Conservation (phyloP, 2,113 vertebrate species). For the Caracal caracal region DNA sequence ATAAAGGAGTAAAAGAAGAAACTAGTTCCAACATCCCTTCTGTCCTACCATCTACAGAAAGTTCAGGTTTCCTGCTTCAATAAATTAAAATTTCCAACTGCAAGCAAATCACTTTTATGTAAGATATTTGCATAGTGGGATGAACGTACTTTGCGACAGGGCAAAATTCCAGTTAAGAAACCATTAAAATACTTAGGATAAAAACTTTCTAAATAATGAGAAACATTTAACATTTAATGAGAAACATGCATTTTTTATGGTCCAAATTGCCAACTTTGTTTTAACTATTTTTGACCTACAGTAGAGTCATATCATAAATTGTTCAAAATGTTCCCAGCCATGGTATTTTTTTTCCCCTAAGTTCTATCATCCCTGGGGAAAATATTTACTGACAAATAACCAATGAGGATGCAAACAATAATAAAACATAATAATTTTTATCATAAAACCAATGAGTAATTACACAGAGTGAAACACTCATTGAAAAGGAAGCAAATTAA, state of each 20-base stretch:
- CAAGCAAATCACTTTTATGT: background rate
- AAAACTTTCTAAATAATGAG: constrained; percentile 13
- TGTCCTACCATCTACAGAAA: background rate
- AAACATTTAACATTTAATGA: constrained; percentile 38
- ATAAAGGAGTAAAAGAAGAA: background rate
- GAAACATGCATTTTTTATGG: background rate
- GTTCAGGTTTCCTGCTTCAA: constrained; percentile 24
- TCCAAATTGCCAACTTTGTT: background rate
- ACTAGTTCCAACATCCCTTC: background rate
- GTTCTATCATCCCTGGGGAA: background rate
- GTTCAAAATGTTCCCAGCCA: constrained; percentile 15
- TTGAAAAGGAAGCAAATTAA: constrained; percentile 50
- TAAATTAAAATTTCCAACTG: constrained; percentile 2
- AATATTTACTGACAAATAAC: constrained; percentile 40
- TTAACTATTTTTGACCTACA: constrained; percentile 40
- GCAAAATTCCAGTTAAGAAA: constrained; percentile 45
- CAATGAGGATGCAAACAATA: background rate
- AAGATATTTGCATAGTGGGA: background rate
- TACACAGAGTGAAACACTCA: constrained; percentile 37
- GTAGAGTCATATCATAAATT: constrained; percentile 5
- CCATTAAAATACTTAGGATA: background rate
- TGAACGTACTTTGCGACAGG: background rate
- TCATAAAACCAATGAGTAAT: constrained; percentile 40
- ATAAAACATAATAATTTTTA: constrained; percentile 20
- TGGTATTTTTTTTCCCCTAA: constrained; percentile 26